Evolutionary conservation across 2,888 invertebrate species (phyloP), one percentile per base, ranked within the genome.

Genomic region (Drosophila putrida): DNA sequence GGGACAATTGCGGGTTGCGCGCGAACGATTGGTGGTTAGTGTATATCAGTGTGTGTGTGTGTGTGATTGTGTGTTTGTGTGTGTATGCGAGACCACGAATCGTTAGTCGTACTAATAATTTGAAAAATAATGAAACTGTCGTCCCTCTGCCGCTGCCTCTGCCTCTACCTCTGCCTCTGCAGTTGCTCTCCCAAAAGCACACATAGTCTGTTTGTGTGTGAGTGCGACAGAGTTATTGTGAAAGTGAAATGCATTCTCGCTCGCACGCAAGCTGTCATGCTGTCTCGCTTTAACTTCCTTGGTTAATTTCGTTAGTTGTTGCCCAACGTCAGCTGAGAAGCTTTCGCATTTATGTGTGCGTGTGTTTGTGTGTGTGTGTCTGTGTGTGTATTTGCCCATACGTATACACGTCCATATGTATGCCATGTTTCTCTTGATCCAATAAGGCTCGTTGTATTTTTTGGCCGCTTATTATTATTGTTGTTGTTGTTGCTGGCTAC

Each of bases 31-130:
- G 84, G 84, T 84, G 84, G 84, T 84, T 84, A 80, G 65, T 31
- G 9, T 6, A 9, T 31, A 9, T 1, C 0, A 6, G 11, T 25
- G 20, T 43, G 11, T 43, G 41, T 25, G 25, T 6, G 50, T 15
- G 51, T 25, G 60, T 57, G 28, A n/a, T n/a, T 49, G 35, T 33
- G 38, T 49, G 53, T 60, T 54, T 67, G 51, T 64, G 54, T 58
- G 61, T 47, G 63, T 66, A 20, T 68, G 55, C 49, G 72, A 85
- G 90, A 90, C 90, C 89, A 89, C 90, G 89, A 90, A 87, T 89
- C 87, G 89, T 89, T 88, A 88, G 89, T 82, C 89, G 83, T 88
- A 88, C 90, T 90, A 90, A 89, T 90, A 90, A 90, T 89, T 86
- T 84, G 83, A 78, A 89, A 88, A 86, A 89, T 90, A 90, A 90